These are phyloP conservation scores for Beris morrisii DNA, from an alignment of 2,888 invertebrate genomes.

Conservation along the genomic window DNA sequence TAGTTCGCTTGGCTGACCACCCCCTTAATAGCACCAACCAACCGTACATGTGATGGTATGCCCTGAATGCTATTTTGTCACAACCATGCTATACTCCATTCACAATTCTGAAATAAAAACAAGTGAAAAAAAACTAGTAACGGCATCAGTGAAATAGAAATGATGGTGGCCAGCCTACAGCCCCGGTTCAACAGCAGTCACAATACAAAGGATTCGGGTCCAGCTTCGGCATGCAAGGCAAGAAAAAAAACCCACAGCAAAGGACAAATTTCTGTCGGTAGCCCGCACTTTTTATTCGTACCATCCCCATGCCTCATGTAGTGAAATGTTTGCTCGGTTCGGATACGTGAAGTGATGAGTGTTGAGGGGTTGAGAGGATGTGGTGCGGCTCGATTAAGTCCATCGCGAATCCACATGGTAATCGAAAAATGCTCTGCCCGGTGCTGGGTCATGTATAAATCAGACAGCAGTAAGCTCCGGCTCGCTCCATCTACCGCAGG, in stretches of 20 bases:
- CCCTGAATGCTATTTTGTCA: slow-evolving; percentile 3
- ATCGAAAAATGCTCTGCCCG: slow-evolving; percentile 4
- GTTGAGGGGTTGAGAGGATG: background rate
- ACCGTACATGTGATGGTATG: background rate
- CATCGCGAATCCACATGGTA: background rate
- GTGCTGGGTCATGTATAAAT: slow-evolving; percentile 20
- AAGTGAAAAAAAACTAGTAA: background rate
- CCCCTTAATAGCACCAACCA: slow-evolving; percentile 37
- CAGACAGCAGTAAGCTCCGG: slow-evolving; percentile 7
- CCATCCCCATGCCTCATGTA: background rate
- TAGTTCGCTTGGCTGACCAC: slow-evolving; percentile 43
- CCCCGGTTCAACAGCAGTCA: background rate
- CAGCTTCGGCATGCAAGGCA: no score
- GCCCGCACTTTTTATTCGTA: background rate
- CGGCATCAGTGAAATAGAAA: background rate
- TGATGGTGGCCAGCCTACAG: background rate
- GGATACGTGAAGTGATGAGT: background rate
- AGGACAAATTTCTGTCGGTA: no score
- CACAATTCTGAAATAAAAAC: background rate
- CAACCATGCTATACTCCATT: background rate
- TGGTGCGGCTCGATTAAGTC: slow-evolving; percentile 15
- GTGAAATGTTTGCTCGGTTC: background rate
- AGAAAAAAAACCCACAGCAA: background rate
- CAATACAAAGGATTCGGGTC: no score
- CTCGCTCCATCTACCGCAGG: background rate